These are phyloP conservation scores for Hoplostethus atlanticus DNA, from an alignment of 2,797 vertebrate genomes.

Conservation along the genomic window DNA sequence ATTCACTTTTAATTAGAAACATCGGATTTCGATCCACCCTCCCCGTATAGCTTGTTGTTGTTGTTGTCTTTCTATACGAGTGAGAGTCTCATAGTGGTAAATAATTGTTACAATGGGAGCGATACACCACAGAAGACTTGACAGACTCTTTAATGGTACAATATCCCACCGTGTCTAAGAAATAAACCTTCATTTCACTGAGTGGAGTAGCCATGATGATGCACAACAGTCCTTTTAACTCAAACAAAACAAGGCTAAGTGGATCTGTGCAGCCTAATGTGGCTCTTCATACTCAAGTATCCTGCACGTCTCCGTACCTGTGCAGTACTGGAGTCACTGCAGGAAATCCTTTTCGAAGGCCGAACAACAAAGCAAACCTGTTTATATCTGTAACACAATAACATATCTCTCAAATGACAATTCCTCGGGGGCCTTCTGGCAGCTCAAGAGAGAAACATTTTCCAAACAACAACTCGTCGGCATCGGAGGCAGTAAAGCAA, in stretches of 20 bases:
- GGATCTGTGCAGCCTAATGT: slow-evolving; percentile 26
- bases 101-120: slow-evolving; percentile 8
- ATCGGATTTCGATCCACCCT: slow-evolving; percentile 67
- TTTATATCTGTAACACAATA: not conserved
- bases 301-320: not conserved
- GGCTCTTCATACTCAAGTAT: not conserved
- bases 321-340: not conserved
- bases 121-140: slow-evolving; percentile 4
- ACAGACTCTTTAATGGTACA: slow-evolving; percentile 27
- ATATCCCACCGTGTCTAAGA: slow-evolving; percentile 23
- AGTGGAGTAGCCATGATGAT: slow-evolving; percentile 16
- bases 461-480: not conserved
- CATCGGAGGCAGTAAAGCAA: not conserved
- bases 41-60: slow-evolving; percentile 54
- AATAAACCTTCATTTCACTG: slow-evolving; percentile 25
- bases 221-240: slow-evolving; percentile 15
- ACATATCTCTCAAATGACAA: not conserved
- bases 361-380: slow-evolving; percentile 6
- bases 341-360: not conserved
- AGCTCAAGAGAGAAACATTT: not conserved
- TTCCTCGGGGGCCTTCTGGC: not conserved
- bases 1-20: slow-evolving; percentile 75
- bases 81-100: slow-evolving; percentile 15
- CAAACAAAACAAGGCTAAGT: slow-evolving; percentile 32
- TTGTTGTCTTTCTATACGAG: slow-evolving; percentile 40